Evolutionary conservation across 2,888 invertebrate species (phyloP), one percentile per base, ranked within the genome.

Genomic region (Phasia obesa): DNA sequence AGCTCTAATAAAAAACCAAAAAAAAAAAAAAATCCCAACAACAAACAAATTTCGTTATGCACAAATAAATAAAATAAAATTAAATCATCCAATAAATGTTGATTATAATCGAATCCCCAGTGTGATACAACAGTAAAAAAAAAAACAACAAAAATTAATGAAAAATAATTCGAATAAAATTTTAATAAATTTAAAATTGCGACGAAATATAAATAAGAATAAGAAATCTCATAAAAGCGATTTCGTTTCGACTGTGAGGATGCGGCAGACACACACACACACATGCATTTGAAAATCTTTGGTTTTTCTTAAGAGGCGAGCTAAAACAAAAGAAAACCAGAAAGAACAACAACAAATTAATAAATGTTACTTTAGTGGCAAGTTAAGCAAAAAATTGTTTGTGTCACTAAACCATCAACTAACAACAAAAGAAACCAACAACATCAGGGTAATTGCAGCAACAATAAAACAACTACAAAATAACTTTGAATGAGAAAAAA

Each of bases 321-420:
- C n/a, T 17, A n/a, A 44, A 17, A n/a, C 42, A 42, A 15, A 2
- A 42, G 15, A 42, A 15, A 17, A 11, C 2, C 7, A 31, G 47
- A 64, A 55, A 53, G 13, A n/a, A 51, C 70, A 78, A 13, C 15
- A 51, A 23, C 19, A 77, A 49, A 31, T n/a, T 53, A 53, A 62
- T 38, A 11, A 75, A 51, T 70, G 65, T 76, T 67, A 55, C 65
- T 71, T 76, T 67, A 76, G 71, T 42, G 60, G 42, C 55, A 82
- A 78, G 38, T 44, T 64, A 70, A 76, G 78, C 83, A 85, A 85
- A 86, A 89, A 89, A 89, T 88, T 88, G 88, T 84, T 89, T 87
- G 87, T 88, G 89, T 88, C 89, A 89, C 89, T 87, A 87, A 88
- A 86, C 77, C 86, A 87, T 75, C 51, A 87, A 86, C 85, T 59